Base-by-base conservation (phyloP, 2,113 vertebrate species). In the Castor canadensis region DNA sequence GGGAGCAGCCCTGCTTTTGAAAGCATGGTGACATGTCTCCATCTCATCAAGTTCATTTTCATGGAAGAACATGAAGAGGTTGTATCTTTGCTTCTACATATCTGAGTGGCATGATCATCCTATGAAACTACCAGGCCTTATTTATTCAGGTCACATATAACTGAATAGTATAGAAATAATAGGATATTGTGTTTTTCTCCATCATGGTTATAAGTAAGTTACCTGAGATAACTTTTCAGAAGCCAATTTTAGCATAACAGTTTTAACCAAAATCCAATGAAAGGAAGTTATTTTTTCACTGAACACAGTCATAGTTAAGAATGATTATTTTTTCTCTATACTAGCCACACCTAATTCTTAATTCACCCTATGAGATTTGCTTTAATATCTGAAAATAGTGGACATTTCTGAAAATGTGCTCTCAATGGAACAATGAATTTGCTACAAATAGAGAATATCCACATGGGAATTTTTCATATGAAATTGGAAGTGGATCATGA, bases 81-180 rank as follows among this genome's bases (percentile, higher is more conserved):
- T 95, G 93, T 40, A 12, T 52, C 77, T 86, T 69, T 83, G 83
- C 64, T 54, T 69, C 75, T 66, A 43, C 12, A 3, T 75, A 38
- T 92, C 64, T 89, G 30, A 47, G 52, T 9, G 40, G 20, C 0
- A 67, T 86, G 86, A 56, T 89, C 16, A 17, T 84, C 67, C 83
- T 72, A 24, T 71, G 90, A 93, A 87, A 45, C 28, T 35, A 47
- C 40, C 43, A n/a, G 71, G 26, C 73, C 97, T 98, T 97, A 87
- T 90, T 98, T 89, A 97, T 98, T 98, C 94, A 96, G 94, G 88
- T 96, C 96, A 96, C 73, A 98, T 86, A 97, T 96, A 97, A 97
- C 92, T 28, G 56, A 97, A 56, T 69, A 95, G 94, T 95, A 71
- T 92, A 84, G 87, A 97, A 97, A 97, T 97, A 97, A 97, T 81